Evolutionary conservation across 2,888 invertebrate genomes (phyloP).

Genomic region (Ormia ochracea): DNA sequence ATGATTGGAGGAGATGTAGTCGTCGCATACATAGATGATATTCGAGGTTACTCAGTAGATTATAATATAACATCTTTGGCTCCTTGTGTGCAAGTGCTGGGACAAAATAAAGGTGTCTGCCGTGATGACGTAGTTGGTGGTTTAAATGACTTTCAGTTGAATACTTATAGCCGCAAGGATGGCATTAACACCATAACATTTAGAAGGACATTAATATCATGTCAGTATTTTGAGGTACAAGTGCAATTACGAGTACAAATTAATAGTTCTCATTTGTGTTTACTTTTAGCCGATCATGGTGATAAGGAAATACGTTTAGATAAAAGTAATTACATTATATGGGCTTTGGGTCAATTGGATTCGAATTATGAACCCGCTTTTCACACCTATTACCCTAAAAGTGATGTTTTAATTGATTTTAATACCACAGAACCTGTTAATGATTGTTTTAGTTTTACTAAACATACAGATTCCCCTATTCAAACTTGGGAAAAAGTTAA

Average conservation of each 20-base stretch:
- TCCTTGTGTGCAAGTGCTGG: slow-evolving; percentile 90
- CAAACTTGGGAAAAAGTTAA: slow-evolving; percentile 81
- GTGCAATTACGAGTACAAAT: neutral
- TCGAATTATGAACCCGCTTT: slow-evolving; percentile 87
- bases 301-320: slow-evolving; percentile 85
- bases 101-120: slow-evolving; percentile 91
- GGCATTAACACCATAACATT: slow-evolving; percentile 89
- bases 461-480: slow-evolving; percentile 71
- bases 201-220: slow-evolving; percentile 84
- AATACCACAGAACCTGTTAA: slow-evolving; percentile 81
- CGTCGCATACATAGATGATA: slow-evolving; percentile 84
- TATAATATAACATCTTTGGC: slow-evolving; percentile 90
- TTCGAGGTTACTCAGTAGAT: slow-evolving; percentile 86
- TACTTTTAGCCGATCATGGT: slow-evolving; percentile 83
- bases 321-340: slow-evolving; percentile 83
- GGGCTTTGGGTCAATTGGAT: slow-evolving; percentile 90
- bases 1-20: slow-evolving; percentile 93
- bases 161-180: slow-evolving; percentile 83
- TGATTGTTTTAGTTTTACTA: slow-evolving; percentile 86
- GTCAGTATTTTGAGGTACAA: slow-evolving; percentile 77
- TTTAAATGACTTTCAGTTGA: slow-evolving; percentile 88
- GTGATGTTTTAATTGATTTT: slow-evolving; percentile 83
- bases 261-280: slow-evolving; percentile 36
- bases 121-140: slow-evolving; percentile 89
- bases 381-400: slow-evolving; percentile 87